Evolutionary conservation across 2,888 invertebrate genomes (phyloP), one percentile per base, ranked within the genome.

Genomic region (Melanophora roralis): DNA sequence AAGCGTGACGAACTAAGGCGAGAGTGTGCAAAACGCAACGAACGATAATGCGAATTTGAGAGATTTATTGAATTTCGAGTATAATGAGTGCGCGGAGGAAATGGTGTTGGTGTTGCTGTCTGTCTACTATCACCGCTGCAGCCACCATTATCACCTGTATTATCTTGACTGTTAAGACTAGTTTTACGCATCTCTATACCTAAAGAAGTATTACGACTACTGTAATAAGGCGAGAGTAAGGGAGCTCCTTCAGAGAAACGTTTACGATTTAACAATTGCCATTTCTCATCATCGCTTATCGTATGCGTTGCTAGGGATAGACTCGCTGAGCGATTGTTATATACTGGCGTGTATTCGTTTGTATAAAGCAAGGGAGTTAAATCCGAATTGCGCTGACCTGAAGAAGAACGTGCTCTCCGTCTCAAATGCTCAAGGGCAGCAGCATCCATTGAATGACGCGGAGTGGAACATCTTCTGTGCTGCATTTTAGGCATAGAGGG

Each of bases 201-300:
- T 59, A 84, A 64, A 40, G 83, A 84, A 19, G 83, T 78, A 55
- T 83, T 86, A n/a, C 86, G 88, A 77, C 84, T 86, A 64, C 84
- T 85, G 23, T 60, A 27, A 16, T 43, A 43, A 8, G 67, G 62
- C 34, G 71, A 16, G 4, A 81, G 27, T 38, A 73, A 53, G 8
- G 81, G 75, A 5, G 81, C 76, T 1, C 88, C 88, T 51, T 88
- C 88, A 14, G 88, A 88, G 79, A 88, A 87, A 11, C 89, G 88
- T 81, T 89, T 90, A 23, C 88, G 89, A 71, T 88, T 86, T 65
- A 90, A 81, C 80, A 89, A 83, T 82, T 89, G 88, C 89, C 90
- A 90, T 82, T 90, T 90, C 83, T 90, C 90, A 79, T 90, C 90
- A 82, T 90, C 89, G 82, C 86, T 86, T 40, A 87, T 87, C 69